Evolutionary conservation across 2,113 vertebrate genomes (phyloP).

Genomic region (Aix galericulata): DNA sequence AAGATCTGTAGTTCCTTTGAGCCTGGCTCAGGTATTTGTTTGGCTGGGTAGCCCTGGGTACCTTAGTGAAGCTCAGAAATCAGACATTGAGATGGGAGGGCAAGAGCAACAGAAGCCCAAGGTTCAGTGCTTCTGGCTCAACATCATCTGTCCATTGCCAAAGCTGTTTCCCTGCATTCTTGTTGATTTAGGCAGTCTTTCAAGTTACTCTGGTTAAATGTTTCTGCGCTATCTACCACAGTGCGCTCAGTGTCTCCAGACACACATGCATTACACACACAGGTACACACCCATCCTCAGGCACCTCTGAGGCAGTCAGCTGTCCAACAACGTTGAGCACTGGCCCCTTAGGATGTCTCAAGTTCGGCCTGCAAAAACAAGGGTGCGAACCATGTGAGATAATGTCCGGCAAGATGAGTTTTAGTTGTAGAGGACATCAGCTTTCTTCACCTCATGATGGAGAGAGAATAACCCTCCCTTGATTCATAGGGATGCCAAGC

Average conservation of each 20-base stretch:
- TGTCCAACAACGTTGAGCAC: accelerated
- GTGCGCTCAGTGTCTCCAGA: neutral
- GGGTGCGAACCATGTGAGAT: neutral
- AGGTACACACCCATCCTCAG: neutral
- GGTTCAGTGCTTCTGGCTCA: neutral
- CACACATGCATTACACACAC: neutral
- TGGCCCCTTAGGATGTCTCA: neutral
- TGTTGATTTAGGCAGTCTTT: neutral
- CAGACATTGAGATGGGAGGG: neutral
- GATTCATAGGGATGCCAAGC: neutral
- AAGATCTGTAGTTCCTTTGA: neutral
- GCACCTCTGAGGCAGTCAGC: neutral
- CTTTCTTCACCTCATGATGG: neutral
- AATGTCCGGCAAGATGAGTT: neutral
- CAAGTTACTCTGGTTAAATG: neutral
- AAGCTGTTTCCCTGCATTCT: neutral
- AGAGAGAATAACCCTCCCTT: neutral
- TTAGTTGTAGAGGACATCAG: neutral
- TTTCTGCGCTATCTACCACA: neutral
- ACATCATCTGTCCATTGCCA: accelerated
- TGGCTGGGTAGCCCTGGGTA: neutral
- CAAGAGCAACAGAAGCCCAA: neutral
- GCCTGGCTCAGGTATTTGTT: neutral
- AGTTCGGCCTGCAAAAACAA: neutral
- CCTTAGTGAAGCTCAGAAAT: neutral